phyloP scores from a whole-genome alignment of 1,140 invertebrate species.

The Temnothorax longispinosus region DNA sequence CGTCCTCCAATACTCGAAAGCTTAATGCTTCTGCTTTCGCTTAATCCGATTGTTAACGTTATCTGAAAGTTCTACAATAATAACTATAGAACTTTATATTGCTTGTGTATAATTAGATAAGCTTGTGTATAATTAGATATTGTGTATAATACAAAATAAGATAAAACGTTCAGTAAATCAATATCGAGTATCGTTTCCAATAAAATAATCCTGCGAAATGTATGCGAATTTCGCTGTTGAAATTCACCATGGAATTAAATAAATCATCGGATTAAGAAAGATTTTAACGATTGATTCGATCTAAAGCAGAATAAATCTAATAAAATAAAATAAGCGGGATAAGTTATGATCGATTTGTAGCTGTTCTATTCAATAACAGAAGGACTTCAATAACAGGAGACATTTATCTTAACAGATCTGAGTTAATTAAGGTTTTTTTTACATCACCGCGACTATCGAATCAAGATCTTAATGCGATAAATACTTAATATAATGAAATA shows the following conservation, averaged over 20 bases:
- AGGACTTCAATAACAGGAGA: background rate
- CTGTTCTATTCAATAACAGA: background rate
- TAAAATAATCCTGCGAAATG: slow-evolving; percentile 2
- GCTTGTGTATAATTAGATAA: too few relatives aligned
- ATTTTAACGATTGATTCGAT: background rate
- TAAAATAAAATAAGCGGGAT: background rate
- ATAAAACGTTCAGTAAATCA: background rate
- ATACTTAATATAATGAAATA: slow-evolving; percentile 19
- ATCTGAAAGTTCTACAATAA: slow-evolving; percentile 7
- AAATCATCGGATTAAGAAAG: background rate
- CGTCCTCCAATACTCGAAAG: background rate
- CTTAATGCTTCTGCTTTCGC: background rate
- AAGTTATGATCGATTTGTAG: background rate
- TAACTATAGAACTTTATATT: background rate
- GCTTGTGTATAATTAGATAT: slow-evolving; percentile 5
- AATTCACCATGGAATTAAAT: background rate
- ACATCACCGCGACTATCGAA: background rate
- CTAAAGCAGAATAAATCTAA: background rate
- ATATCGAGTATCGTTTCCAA: background rate
- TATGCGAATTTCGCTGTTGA: background rate
- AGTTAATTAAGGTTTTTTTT: slow-evolving; percentile 15
- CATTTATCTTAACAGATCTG: background rate
- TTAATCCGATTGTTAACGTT: slow-evolving; percentile 9
- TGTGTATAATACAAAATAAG: background rate
- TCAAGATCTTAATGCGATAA: slow-evolving; percentile 10